Conservation (phyloP, 1,140 invertebrate species). For the Cydia splendana region DNA sequence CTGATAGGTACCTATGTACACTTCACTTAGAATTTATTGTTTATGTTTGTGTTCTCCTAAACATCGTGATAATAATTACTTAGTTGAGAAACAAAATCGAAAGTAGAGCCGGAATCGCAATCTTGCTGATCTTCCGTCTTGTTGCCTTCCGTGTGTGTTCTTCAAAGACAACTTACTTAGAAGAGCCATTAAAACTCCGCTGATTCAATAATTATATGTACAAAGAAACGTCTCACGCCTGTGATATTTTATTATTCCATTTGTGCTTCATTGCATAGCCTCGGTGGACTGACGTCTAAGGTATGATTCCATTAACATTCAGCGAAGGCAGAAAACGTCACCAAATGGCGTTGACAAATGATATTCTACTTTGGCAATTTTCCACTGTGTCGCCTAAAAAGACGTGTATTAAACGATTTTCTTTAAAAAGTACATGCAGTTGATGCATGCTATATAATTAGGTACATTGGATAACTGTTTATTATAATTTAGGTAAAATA, state of each 20-base stretch:
- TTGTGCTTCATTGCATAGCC: slow-evolving; percentile 25
- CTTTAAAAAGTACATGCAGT: slow-evolving; percentile 38
- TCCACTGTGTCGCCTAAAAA: slow-evolving; percentile 45
- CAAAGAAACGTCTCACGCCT: slow-evolving; percentile 1
- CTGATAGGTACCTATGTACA: too few species aligned
- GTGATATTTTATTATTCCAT: slow-evolving; percentile 29
- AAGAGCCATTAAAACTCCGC: not conserved
- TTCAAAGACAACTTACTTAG: not conserved
- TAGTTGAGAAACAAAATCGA: too few species aligned
- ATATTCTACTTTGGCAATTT: slow-evolving; percentile 54
- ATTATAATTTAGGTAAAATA: too few species aligned
- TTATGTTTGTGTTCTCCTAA: too few species aligned
- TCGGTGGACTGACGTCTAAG: slow-evolving; percentile 28
- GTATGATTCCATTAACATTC: slow-evolving; percentile 43
- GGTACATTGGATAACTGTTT: too few species aligned
- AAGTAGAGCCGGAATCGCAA: not conserved
- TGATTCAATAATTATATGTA: slow-evolving; percentile 1
- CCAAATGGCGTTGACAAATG: slow-evolving; percentile 56
- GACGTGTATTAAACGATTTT: slow-evolving; percentile 45
- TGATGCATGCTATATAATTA: too few species aligned
- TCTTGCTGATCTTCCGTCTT: not conserved
- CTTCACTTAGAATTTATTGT: too few species aligned
- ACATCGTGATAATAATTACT: too few species aligned
- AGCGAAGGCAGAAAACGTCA: slow-evolving; percentile 47
- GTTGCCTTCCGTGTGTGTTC: not conserved